Evolutionary conservation across 1,140 invertebrate genomes (phyloP).

Genomic region (Trissolcus basalis): DNA sequence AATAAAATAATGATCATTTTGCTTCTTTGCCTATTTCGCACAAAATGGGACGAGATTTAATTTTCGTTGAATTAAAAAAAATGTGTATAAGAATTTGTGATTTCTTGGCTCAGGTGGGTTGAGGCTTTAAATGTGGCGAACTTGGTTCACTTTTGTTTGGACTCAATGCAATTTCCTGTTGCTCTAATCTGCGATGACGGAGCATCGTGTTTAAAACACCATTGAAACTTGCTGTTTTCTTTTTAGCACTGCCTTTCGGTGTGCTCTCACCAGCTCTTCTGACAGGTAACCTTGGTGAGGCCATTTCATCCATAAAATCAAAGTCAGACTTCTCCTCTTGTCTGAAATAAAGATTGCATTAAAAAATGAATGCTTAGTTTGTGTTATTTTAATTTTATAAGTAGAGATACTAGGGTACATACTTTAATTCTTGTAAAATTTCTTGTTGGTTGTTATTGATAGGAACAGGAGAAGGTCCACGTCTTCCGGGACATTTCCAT

Average conservation of each 20-base stretch:
- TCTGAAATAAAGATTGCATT: constrained; percentile 58
- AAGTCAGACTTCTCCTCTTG: constrained; percentile 82
- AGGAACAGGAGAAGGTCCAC: constrained; percentile 77
- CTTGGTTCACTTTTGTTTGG: constrained; percentile 69
- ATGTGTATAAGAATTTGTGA: neutral
- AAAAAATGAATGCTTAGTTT: constrained; percentile 4
- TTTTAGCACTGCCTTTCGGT: constrained; percentile 84
- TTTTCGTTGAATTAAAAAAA: too few species aligned
- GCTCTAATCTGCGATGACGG: constrained; percentile 80
- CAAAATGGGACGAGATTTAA: too few species aligned
- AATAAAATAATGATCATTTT: too few species aligned
- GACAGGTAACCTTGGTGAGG: constrained; percentile 80
- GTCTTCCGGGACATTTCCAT: constrained; percentile 81
- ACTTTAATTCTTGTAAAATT: constrained; percentile 71
- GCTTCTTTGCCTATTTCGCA: too few species aligned
- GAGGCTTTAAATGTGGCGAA: constrained; percentile 65
- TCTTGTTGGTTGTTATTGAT: constrained; percentile 69
- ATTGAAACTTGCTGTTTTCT: constrained; percentile 85
- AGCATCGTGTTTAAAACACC: constrained; percentile 85
- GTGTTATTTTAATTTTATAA: neutral
- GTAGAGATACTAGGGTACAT: constrained; percentile 20
- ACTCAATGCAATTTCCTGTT: constrained; percentile 74
- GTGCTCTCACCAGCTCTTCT: constrained; percentile 79
- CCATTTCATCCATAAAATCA: constrained; percentile 86
- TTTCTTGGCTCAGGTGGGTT: constrained; percentile 36